Evolutionary conservation across 53 echinoderm and acorn worm species (phyloP), one percentile per base, ranked within the genome.

Genomic region (Mesocentrotus franciscanus): DNA sequence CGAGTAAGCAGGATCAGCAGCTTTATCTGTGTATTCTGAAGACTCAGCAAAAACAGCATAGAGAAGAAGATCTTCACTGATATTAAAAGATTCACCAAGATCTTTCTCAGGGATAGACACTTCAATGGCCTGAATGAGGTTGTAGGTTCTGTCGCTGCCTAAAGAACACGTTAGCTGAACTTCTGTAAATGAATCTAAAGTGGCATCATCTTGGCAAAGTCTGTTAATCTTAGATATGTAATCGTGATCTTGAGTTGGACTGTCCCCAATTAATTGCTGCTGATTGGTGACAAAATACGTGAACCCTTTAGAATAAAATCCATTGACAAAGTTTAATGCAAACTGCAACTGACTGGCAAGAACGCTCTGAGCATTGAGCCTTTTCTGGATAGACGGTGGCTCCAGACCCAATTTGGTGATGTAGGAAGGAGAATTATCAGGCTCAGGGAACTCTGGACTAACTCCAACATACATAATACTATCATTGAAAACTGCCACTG

Each of bases 111-210:
- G 93, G n/a, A 61, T 27, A 20, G 81, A 81, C 29, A 81, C 78
- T 33, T 78, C 93, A 33, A 93, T 81, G 33, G 93, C 93, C 56
- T 78, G 79, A 78, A 93, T 81, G 20, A 93, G 93, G 81, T 93
- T 93, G 66, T 93, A 93, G 20, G 60, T 62, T 61, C 83, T 42
- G 20, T 18, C 93, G 56, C 15, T 70, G 15, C 61, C 61, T 20
- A n/a, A 22, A 93, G 83, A 93, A 36, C 83, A 93, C 15, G 30
- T 59, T 4, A 93, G 49, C 17, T 57, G 60, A 10, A 93, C 78
- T 22, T 93, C 93, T 15, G 93, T 93, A 61, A 79, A 93, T 24
- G 81, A 33, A 81, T 93, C 60, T 0, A 93, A 61, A 8, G 16
- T 55, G 29, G 33, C 12, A 0, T 1, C 29, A 9, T 16, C 11